Conservation (phyloP, 2,113 vertebrate species). For the Percina caprodes region DNA sequence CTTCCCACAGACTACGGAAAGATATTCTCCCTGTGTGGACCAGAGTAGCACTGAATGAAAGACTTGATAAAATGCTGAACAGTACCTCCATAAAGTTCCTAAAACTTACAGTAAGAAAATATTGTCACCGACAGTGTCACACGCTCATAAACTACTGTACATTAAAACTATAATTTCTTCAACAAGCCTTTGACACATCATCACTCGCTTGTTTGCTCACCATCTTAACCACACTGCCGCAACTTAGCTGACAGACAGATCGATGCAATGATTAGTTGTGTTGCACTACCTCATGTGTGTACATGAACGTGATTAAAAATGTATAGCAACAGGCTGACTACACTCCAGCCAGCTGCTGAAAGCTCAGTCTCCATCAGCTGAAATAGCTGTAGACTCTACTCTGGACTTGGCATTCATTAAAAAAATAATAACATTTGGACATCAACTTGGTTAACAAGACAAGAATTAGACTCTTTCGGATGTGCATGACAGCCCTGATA, state of each 20-base stretch:
- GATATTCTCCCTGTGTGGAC: background rate
- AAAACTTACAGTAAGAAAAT: background rate
- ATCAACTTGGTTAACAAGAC: background rate
- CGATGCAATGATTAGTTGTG: conserved; percentile 1
- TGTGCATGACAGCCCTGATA: background rate
- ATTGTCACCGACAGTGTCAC: background rate
- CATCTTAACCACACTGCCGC: background rate
- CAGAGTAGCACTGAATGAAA: background rate
- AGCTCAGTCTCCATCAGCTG: conserved; percentile 8
- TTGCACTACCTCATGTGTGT: background rate
- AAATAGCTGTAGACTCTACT: background rate
- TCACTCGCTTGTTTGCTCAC: background rate
- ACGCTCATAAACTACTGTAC: background rate
- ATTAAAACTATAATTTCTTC: background rate
- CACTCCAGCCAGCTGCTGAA: background rate
- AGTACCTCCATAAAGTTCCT: background rate
- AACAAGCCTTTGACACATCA: background rate
- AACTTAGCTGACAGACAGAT: background rate
- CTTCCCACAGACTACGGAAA: background rate
- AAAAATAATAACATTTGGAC: background rate
- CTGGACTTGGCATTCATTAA: background rate
- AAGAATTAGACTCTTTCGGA: background rate
- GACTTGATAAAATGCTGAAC: background rate
- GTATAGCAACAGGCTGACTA: background rate
- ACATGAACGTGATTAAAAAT: background rate